Base-by-base conservation (phyloP, 2,888 invertebrate species). In the Lasioglossum pauxillum region DNA sequence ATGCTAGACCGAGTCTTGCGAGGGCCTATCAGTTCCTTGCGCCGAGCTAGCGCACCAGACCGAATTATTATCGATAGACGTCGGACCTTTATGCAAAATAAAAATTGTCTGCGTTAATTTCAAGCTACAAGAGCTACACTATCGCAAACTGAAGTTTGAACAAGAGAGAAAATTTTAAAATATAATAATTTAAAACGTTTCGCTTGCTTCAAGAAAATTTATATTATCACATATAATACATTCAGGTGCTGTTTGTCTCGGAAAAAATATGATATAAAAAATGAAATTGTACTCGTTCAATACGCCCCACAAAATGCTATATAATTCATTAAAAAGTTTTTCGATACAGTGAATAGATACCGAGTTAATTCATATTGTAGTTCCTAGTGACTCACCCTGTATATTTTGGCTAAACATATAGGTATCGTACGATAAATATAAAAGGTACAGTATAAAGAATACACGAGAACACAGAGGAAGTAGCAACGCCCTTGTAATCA, bases 1-100 rank as follows among this genome's bases (percentile, higher is more conserved):
- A 46, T 49, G 74, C 75, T 57, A 78, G 35, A 35, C 49, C 35
- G 67, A 44, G 31, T 10, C 60, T 16, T 72, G 27, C 5, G n/a
- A 75, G 23, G 19, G 64, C 73, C 41, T 38, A 75, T 74, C 49
- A 44, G 64, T 84, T 27, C 5, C 38, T 81, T 76, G 12, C n/a
- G 14, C 27, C 8, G n/a, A 60, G 72, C 78, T 67, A n/a, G 1
- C 5, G 38, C 4, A 16, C 14, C 7, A 19, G n/a, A 46, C 46
- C 27, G 23, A 23, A 67, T 67, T 67, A 35, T 19, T 46, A 8
- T 7, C 7, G 35, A 16, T 1, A 35, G 53, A 53, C n/a, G 4
- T 53, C 49, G 19, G 23, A 8, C 2, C 8, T 53, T 23, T 1
- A 53, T 53, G 53, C 53, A 53, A 53, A 53, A 23, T 53, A 8